Base-by-base conservation (phyloP, 2,113 vertebrate species). In the Ctenomys sociabilis region DNA sequence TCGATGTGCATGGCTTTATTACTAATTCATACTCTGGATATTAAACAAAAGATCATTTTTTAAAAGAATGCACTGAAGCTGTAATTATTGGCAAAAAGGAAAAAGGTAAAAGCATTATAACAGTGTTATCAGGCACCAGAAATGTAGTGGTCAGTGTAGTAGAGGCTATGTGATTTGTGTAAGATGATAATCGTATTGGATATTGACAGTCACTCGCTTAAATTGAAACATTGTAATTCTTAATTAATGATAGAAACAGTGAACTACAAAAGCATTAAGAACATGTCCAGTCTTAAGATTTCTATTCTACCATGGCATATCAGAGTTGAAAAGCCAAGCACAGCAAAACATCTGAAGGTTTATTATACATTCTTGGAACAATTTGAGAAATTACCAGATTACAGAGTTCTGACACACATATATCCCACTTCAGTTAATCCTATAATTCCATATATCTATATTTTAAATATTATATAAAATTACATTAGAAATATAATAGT, bases 1-100 rank as follows among this genome's bases (percentile, higher is more conserved):
- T 43, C 22, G 82, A 35, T 21, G 77, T 26, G 32, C 2, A 78
- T 0, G 43, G n/a, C 64, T 93, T 94, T 77, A 54, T 90, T 89
- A 96, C 85, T 85, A 93, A 89, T 49, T 72, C 37, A 83, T 35
- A 64, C 30, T 1, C 17, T 93, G 21, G n/a, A 85, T 90, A 82
- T 85, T 77, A 90, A 96, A 73, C n/a, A 90, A 95, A 96, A 94
- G n/a, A 85, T 81, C 4, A 82, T 78, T 93, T 93, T 75, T 82
- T 78, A 95, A 87, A 85, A 19, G 32, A 59, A 72, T 40, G 7
- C 1, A 52, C 13, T 40, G 82, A 70, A 95, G 61, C 30, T 45
- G 32, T 1, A 35, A 70, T 93, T 88, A 94, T 57, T 91, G 40
- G 5, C 73, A 68, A 8, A 19, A 10, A 13, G 80, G 85, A 84